These are phyloP conservation scores for Synodontis membranacea DNA, from an alignment of 2,113 vertebrate species.

Conservation along the genomic window DNA sequence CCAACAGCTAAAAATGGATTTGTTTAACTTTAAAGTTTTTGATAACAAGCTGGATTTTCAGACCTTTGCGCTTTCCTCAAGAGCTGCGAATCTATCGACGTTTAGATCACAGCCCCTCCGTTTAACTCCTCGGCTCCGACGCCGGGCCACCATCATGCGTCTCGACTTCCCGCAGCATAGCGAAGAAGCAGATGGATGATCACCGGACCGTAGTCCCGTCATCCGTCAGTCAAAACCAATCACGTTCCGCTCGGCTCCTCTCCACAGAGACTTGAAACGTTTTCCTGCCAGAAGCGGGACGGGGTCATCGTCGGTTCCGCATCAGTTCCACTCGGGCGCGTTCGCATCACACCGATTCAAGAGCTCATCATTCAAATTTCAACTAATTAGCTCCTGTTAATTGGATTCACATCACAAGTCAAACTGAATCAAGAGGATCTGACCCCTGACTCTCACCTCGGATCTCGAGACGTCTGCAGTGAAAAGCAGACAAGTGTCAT, in stretches of 20 bases:
- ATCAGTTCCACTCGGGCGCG: background rate
- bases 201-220: background rate
- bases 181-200: conserved; percentile 20
- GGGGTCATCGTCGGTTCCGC: background rate
- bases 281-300: background rate
- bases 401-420: conserved; percentile 29
- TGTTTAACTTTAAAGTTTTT: background rate
- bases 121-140: background rate
- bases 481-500: background rate
- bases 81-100: background rate
- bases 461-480: background rate
- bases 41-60: background rate
- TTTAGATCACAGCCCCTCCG: background rate
- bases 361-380: conserved; percentile 31
- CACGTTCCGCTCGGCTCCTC: background rate
- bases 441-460: conserved; percentile 24
- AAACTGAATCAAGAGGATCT: conserved; percentile 28
- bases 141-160: background rate
- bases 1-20: background rate
- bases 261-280: background rate
- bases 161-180: background rate
- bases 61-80: background rate
- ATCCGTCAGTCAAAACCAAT: conserved; percentile 3
- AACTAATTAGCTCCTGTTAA: conserved; percentile 19
- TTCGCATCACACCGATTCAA: background rate